Evolutionary conservation across 2,888 invertebrate species (phyloP), one percentile per base, ranked within the genome.

Genomic region (Netelia virgata): DNA sequence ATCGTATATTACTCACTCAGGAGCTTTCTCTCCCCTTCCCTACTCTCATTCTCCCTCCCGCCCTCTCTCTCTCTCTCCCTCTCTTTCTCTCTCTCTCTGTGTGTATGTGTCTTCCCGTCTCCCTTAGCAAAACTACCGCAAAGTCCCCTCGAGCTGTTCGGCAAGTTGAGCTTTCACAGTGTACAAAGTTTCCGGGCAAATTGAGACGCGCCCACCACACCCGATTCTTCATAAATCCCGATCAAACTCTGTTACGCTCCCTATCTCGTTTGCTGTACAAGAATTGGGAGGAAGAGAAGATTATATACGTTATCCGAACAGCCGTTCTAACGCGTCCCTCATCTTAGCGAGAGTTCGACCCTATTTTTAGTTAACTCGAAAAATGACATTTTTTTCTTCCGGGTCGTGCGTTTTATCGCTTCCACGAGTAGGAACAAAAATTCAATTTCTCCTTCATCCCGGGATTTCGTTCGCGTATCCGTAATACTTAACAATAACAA

Each of bases 151-250:
- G 69, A 81, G 81, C 77, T 72, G 23, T 77, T 74, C 50, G 53
- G 28, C 18, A 84, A 76, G 61, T 77, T 77, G 74, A 69, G 64
- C 68, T 77, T 81, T 63, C 50, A n/a, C 79, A 9, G 53, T 59
- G 53, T 61, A 73, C 10, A 43, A 77, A 74, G 55, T 80, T 84
- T 57, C 55, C 28, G 61, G 69, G 50, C 57, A 81, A 81, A 77
- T 73, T 77, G 84, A 73, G 68, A 77, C 50, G 20, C 63, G 11
- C 50, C 36, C 57, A 47, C 68, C 57, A 57, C 57, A 68, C 47
- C 55, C 61, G 41, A 81, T 81, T 84, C 81, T 69, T 84, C 77
- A 77, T 77, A 81, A 84, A 84, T 77, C 81, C 41, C 41, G 69
- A 81, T 77, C 77, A 73, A 80, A 80, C 80, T 76, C 57, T 59